phyloP scores from a whole-genome alignment of 35 echinoderm and acorn worm genomes.

The Hemicentrotus pulcherrimus region DNA sequence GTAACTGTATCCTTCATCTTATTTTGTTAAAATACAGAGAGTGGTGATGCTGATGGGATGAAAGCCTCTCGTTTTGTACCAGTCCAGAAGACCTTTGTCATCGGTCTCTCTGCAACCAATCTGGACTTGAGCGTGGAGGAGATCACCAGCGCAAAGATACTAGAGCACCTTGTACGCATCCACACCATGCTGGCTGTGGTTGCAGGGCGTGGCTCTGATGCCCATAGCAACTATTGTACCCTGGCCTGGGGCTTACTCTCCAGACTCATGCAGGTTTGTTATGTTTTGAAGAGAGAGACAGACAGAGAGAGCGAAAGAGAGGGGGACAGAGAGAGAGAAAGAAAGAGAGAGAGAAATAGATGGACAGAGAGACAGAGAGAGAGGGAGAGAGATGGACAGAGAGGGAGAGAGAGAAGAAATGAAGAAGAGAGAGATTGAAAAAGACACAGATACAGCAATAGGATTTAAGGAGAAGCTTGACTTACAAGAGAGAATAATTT shows the following conservation, averaged over 20 bases:
- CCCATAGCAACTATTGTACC: constrained; percentile 73
- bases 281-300: no score
- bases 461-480: no score
- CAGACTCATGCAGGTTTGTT: constrained; percentile 87
- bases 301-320: no score
- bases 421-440: no score
- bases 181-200: constrained; percentile 91
- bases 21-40: constrained; percentile 14
- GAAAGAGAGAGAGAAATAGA: no score
- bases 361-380: no score
- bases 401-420: no score
- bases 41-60: constrained; percentile 63
- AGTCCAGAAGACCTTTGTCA: constrained; percentile 75
- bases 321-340: no score
- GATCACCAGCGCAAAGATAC: constrained; percentile 73
- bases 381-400: no score
- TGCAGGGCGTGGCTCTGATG: constrained; percentile 63
- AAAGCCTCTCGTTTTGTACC: constrained; percentile 69
- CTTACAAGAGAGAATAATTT: no score
- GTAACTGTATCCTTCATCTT: no score
- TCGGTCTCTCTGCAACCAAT: constrained; percentile 77
- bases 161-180: constrained; percentile 79
- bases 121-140: constrained; percentile 62
- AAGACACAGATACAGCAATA: no score
- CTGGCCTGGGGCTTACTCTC: constrained; percentile 86